A percentile compares a stretch with the other conserved stretches of the same genome.
These are phyloP conservation scores for Adelognathus sp. DNA, from an alignment of 2,888 invertebrate species.

Conservation along the genomic window DNA sequence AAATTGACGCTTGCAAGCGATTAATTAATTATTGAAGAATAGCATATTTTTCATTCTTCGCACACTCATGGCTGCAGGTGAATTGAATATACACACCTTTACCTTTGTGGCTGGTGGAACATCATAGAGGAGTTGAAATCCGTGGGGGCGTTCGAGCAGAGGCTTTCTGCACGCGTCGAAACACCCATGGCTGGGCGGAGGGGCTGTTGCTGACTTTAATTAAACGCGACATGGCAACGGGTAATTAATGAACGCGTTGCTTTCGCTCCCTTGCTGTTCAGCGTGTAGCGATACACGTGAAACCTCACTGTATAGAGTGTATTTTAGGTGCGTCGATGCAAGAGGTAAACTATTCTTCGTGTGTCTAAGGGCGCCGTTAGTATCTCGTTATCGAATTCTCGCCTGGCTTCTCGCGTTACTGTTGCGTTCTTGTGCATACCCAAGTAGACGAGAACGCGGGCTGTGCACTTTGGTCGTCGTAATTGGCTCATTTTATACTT, in stretches of 20 bases:
- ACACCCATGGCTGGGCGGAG: conserved; percentile 9
- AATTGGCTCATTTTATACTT: not conserved
- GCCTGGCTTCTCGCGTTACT: conserved; percentile 3
- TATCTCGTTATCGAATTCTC: conserved; percentile 38
- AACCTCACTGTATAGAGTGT: conserved; percentile 21
- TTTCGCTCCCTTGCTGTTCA: conserved; percentile 3
- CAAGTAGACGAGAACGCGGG: not conserved
- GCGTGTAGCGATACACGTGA: conserved; percentile 21
- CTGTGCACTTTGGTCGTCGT: not conserved
- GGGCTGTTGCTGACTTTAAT: conserved; percentile 46
- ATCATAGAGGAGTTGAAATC: conserved; percentile 8
- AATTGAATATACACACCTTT: conserved; percentile 9
- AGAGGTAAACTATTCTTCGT: conserved; percentile 40
- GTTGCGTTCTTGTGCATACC: not conserved
- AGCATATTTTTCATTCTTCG: not conserved
- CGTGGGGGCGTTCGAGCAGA: conserved; percentile 26
- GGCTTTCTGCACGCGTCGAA: conserved; percentile 14
- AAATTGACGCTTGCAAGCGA: not conserved
- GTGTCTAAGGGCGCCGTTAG: conserved; percentile 24
- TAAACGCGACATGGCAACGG: conserved; percentile 56
- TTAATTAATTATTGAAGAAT: not conserved
- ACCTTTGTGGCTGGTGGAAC: not conserved
- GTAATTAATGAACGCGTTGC: conserved; percentile 57
- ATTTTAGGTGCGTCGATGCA: conserved; percentile 54
- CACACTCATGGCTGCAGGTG: not conserved